Evolutionary conservation across 2,888 invertebrate species (phyloP), one percentile per base, ranked within the genome.

Genomic region (Parnassius apollo): DNA sequence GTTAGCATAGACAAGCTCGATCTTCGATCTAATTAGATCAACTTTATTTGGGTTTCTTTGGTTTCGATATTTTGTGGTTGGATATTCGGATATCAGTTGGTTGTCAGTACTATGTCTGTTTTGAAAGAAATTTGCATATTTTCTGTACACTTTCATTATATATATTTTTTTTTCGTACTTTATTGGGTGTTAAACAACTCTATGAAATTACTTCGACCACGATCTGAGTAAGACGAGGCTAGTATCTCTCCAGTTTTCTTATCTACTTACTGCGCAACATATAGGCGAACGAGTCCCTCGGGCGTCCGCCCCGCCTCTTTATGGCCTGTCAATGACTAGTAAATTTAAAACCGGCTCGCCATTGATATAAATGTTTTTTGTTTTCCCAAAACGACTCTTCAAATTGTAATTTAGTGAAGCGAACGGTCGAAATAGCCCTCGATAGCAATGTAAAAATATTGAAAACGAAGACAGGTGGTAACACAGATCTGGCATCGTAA

Each of bases 351-450:
- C 88, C 84, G 82, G 71, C 80, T 81, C 79, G 73, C 91, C 91
- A 91, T 91, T 91, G 91, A 91, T 89, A 91, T 91, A 89, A 91
- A 91, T 91, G 91, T 91, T 91, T 90, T 91, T 91, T 90, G 90
- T 90, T 90, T 82, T 86, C 91, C 91, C 91, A 85, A 86, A 88
- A 86, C 88, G 83, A 80, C 86, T 83, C 81, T 86, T 84, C 80
- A 81, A 85, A 90, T 89, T 86, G 91, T 90, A 86, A 90, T 91
- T 90, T 91, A 91, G 83, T 86, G 80, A 74, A 64, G 71, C 66
- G 69, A 68, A 65, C 70, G 78, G 77, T 83, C 83, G 82, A 81
- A 77, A 81, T 79, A 79, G 78, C 75, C 65, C 18, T 49, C 56
- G 52, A 22, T 13, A 35, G 18, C 65, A 69, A 69, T 70, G 78